A percentile compares a stretch with the other conserved stretches of the same genome.
Evolutionary conservation across 2,797 vertebrate genomes (phyloP).

Genomic region (Alfaro cultratus): DNA sequence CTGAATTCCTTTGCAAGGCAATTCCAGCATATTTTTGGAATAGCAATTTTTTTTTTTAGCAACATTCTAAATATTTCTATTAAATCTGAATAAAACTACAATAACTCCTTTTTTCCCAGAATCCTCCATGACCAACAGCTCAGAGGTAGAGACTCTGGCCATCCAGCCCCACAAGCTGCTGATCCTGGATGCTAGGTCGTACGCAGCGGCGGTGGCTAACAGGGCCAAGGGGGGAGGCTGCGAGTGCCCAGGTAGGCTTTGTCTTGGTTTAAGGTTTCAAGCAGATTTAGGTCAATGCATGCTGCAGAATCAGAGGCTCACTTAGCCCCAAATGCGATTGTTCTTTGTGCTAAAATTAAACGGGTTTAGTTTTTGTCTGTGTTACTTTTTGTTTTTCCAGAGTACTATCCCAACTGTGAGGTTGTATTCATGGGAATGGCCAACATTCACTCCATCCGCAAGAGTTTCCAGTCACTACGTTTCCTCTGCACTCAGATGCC

Average conservation of each 20-base stretch:
- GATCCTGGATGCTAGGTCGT: slow-evolving; percentile 94
- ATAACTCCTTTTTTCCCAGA: slow-evolving; percentile 73
- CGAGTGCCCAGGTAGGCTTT: slow-evolving; percentile 92
- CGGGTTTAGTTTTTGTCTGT: background rate
- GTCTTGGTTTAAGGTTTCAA: background rate
- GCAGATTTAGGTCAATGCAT: slow-evolving; percentile 20
- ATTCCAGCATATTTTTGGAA: background rate
- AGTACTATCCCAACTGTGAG: slow-evolving; percentile 99
- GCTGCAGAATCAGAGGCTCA: slow-evolving; percentile 21
- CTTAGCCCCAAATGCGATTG: slow-evolving; percentile 23
- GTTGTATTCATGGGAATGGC: slow-evolving; percentile 99
- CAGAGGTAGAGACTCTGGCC: slow-evolving; percentile 88
- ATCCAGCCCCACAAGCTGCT: slow-evolving; percentile 92
- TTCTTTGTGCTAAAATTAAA: slow-evolving; percentile 31
- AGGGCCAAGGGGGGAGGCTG: slow-evolving; percentile 97
- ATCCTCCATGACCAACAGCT: slow-evolving; percentile 90
- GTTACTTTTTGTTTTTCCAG: slow-evolving; percentile 66
- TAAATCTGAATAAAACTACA: background rate
- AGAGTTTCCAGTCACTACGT: slow-evolving; percentile 97
- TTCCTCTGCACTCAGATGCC: slow-evolving; percentile 98
- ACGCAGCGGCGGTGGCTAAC: slow-evolving; percentile 96
- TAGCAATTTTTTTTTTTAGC: background rate
- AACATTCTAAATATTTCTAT: slow-evolving; percentile 1
- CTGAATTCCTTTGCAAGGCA: background rate
- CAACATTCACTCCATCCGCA: slow-evolving; percentile 98